phyloP scores from a whole-genome alignment of 2,888 invertebrate species.

The Drosophila silvestris region DNA sequence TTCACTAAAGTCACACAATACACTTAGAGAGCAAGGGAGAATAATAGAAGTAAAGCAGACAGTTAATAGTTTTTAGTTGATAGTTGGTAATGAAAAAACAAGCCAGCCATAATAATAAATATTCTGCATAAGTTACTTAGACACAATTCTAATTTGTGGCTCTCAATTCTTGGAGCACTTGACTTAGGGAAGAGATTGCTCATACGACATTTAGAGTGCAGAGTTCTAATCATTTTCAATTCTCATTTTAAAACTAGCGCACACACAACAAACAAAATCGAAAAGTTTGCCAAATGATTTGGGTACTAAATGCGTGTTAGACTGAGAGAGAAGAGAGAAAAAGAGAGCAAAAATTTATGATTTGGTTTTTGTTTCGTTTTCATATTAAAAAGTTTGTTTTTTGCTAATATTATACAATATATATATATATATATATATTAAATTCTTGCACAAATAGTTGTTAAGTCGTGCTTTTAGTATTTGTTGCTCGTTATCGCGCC shows the following conservation, averaged over 20 bases:
- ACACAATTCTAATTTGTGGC: constrained; percentile 58
- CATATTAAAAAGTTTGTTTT: constrained; percentile 50
- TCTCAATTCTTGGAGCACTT: constrained; percentile 17
- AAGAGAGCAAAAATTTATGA: constrained; percentile 63
- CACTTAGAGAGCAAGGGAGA: constrained; percentile 33
- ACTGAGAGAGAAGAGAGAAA: constrained; percentile 40
- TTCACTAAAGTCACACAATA: constrained; percentile 44
- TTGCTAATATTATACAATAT: constrained; percentile 76
- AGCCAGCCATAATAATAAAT: constrained; percentile 39
- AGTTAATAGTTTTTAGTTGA: constrained; percentile 16
- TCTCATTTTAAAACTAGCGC: constrained; percentile 54
- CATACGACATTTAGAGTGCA: constrained; percentile 48
- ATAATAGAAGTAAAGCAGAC: constrained; percentile 60
- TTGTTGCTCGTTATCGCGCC: constrained; percentile 80
- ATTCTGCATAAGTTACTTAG: constrained; percentile 50
- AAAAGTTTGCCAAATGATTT: constrained; percentile 57
- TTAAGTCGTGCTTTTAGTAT: constrained; percentile 52
- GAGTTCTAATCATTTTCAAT: constrained; percentile 23
- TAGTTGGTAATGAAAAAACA: constrained; percentile 52
- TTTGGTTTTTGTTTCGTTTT: constrained; percentile 34
- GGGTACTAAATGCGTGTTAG: constrained; percentile 42
- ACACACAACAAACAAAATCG: constrained; percentile 77
- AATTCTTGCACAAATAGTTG: constrained; percentile 62
- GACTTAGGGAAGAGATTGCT: constrained; percentile 53
- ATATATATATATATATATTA: constrained; percentile 53